Evolutionary conservation across 2,888 invertebrate genomes (phyloP).

Genomic region (Drosophila fulvimacula): DNA sequence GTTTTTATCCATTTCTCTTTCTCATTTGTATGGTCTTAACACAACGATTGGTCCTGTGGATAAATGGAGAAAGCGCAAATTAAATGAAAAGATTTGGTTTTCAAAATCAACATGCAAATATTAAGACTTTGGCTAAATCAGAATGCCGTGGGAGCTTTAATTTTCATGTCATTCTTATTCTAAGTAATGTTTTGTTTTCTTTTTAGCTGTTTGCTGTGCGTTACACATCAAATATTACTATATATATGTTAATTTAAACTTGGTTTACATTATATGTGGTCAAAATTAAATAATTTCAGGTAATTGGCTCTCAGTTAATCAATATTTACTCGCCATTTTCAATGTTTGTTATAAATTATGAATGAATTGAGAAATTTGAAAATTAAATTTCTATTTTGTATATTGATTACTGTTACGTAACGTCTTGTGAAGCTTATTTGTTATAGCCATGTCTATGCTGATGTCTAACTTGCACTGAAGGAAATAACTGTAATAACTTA

Average conservation of each 20-base stretch:
- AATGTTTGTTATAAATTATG: not conserved
- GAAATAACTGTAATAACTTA: too few relatives aligned
- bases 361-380: too few relatives aligned
- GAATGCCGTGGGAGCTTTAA: slow-evolving; percentile 38
- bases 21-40: slow-evolving; percentile 20
- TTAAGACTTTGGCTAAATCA: slow-evolving; percentile 45
- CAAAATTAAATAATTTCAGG: not conserved
- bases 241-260: not conserved
- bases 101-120: slow-evolving; percentile 60
- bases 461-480: too few relatives aligned
- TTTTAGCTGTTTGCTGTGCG: not conserved
- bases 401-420: too few relatives aligned
- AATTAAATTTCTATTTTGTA: too few relatives aligned
- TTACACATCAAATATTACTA: not conserved
- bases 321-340: not conserved
- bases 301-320: not conserved
- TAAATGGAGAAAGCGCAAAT: slow-evolving; percentile 54
- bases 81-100: slow-evolving; percentile 53
- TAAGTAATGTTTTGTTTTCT: slow-evolving; percentile 14
- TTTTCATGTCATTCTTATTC: slow-evolving; percentile 5
- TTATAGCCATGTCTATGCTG: too few relatives aligned
- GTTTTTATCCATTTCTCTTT: slow-evolving; percentile 2
- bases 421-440: too few relatives aligned
- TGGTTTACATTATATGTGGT: not conserved
- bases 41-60: slow-evolving; percentile 52